These are phyloP conservation scores for Hemibagrus wyckioides DNA, from an alignment of 2,113 vertebrate species.

Conservation along the genomic window DNA sequence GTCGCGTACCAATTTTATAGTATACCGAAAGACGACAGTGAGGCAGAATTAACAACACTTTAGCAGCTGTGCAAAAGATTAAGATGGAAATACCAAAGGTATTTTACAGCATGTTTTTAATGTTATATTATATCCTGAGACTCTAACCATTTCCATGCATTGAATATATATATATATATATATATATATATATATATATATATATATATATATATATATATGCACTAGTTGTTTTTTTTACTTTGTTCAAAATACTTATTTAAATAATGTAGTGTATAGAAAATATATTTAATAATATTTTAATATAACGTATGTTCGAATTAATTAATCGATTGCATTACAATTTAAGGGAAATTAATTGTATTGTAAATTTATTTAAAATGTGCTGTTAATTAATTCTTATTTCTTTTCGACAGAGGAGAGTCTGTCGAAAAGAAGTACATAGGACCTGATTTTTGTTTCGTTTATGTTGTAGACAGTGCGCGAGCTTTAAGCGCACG, in stretches of 20 bases:
- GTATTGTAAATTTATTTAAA: neutral
- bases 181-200: neutral
- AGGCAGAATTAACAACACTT: conserved; percentile 45
- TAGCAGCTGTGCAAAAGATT: conserved; percentile 12
- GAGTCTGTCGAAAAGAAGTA: neutral
- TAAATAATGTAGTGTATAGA: neutral
- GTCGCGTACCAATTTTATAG: conserved; percentile 46
- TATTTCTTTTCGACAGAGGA: neutral
- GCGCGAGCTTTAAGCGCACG: neutral
- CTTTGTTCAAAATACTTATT: neutral
- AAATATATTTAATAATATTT: neutral
- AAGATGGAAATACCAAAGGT: neutral
- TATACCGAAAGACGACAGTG: conserved; percentile 35
- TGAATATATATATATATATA: neutral
- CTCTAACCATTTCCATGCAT: neutral
- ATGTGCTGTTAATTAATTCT: too few relatives aligned
- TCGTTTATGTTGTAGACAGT: neutral
- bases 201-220: conserved; percentile 1
- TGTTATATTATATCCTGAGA: neutral
- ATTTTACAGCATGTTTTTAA: neutral
- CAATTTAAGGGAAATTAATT: neutral
- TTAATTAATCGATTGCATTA: neutral
- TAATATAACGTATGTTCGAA: neutral
- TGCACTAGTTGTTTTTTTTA: neutral
- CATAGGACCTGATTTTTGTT: neutral